These are phyloP conservation scores for Samia ricini DNA, from an alignment of 1,140 invertebrate species.

Conservation along the genomic window DNA sequence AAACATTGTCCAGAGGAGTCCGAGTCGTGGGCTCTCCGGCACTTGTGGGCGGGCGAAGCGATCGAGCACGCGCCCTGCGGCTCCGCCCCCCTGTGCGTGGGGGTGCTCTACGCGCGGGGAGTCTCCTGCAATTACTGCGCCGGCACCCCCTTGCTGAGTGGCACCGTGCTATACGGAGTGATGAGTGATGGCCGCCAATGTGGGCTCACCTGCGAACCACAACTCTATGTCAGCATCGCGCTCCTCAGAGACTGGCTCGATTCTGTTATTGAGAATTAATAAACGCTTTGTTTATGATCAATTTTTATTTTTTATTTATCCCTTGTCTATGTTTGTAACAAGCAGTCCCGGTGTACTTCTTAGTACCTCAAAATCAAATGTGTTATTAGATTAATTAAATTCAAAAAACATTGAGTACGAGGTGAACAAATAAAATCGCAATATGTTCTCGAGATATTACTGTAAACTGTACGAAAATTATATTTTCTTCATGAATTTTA, in stretches of 20 bases:
- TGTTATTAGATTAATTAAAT: too few species aligned
- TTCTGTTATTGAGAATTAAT: conserved; percentile 19
- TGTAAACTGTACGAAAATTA: too few species aligned
- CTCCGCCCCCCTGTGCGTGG: conserved; percentile 26
- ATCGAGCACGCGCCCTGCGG: conserved; percentile 16
- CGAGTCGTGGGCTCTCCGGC: conserved; percentile 26
- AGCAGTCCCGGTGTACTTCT: too few species aligned
- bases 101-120: conserved; percentile 19
- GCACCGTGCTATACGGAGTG: conserved; percentile 30
- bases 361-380: too few species aligned
- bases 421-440: too few species aligned
- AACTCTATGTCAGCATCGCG: conserved; percentile 39
- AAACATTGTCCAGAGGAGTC: conserved; percentile 16
- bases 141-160: conserved; percentile 43
- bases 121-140: conserved; percentile 43
- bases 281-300: neutral
- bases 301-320: neutral
- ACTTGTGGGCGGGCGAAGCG: conserved; percentile 18
- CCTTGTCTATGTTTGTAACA: neutral
- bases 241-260: conserved; percentile 37
- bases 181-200: conserved; percentile 36
- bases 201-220: conserved; percentile 42
- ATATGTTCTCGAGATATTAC: too few species aligned
- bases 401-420: too few species aligned
- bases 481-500: too few species aligned